phyloP scores from a whole-genome alignment of 2,888 invertebrate genomes.

The Philhelius pedissequus region DNA sequence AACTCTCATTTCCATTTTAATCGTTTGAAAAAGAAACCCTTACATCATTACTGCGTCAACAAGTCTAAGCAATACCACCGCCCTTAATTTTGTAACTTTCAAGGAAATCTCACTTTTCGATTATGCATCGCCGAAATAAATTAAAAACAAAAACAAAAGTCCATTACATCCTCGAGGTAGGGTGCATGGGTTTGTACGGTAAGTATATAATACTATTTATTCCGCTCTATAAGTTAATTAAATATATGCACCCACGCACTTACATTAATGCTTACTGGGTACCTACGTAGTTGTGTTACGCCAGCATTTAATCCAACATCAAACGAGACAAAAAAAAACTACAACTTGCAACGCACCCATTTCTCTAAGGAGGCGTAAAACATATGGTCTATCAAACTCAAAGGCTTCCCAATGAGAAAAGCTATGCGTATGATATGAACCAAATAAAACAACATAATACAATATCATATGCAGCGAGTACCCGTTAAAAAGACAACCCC shows the following conservation, averaged over 20 bases:
- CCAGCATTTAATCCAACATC: constrained; percentile 18
- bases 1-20: neutral
- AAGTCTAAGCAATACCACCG: neutral
- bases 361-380: neutral
- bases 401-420: constrained; percentile 28
- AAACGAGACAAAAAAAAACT: neutral
- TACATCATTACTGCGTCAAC: neutral
- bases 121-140: neutral
- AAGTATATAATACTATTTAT: constrained; percentile 34
- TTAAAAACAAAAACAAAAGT: neutral
- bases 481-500: constrained; percentile 4
- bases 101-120: neutral
- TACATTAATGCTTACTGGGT: constrained; percentile 37
- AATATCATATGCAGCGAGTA: neutral
- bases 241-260: constrained; percentile 43
- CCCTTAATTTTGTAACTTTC: neutral
- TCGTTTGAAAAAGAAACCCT: neutral
- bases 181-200: neutral
- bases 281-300: constrained; percentile 17
- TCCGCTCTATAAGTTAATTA: constrained; percentile 61
- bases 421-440: neutral
- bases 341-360: constrained; percentile 9
- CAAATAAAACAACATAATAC: neutral
- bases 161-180: neutral
- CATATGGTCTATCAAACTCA: constrained; percentile 26